These are phyloP conservation scores for Himalopsyche anomala DNA, from an alignment of 2,888 invertebrate species.

Conservation along the genomic window DNA sequence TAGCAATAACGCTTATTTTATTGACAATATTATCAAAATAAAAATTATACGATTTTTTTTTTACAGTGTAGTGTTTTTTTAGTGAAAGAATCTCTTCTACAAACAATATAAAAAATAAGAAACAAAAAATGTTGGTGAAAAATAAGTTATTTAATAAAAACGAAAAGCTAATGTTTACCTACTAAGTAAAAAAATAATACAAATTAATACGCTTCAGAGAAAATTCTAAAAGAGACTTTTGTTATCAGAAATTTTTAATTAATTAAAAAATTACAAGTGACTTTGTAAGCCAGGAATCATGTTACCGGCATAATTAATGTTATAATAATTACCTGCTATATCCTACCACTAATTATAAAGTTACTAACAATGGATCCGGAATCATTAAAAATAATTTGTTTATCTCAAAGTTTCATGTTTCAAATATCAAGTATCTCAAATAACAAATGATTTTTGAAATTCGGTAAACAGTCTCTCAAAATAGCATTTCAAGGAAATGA, in stretches of 20 bases:
- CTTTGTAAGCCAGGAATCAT: conserved; percentile 3
- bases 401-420: conserved; percentile 26
- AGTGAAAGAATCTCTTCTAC: too few relatives aligned
- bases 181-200: too few relatives aligned
- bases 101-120: too few relatives aligned
- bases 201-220: too few relatives aligned
- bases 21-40: too few relatives aligned
- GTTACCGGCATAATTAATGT: conserved; percentile 25
- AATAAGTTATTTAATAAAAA: too few relatives aligned
- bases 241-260: background rate
- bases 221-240: background rate
- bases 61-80: too few relatives aligned
- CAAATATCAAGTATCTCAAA: conserved; percentile 38
- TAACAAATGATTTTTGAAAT: conserved; percentile 18
- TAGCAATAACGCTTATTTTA: too few relatives aligned
- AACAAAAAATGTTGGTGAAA: too few relatives aligned
- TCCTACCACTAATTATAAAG: background rate
- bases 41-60: too few relatives aligned
- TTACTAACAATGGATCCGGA: background rate
- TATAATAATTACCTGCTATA: conserved; percentile 32
- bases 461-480: background rate
- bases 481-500: background rate
- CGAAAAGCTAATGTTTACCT: too few relatives aligned
- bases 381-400: conserved; percentile 42
- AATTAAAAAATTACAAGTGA: background rate